Percentiles rank a stretch among this genome's conserved stretches.
Evolutionary conservation across 2,888 invertebrate species (phyloP).

Genomic region (Neoitamus cyanurus): DNA sequence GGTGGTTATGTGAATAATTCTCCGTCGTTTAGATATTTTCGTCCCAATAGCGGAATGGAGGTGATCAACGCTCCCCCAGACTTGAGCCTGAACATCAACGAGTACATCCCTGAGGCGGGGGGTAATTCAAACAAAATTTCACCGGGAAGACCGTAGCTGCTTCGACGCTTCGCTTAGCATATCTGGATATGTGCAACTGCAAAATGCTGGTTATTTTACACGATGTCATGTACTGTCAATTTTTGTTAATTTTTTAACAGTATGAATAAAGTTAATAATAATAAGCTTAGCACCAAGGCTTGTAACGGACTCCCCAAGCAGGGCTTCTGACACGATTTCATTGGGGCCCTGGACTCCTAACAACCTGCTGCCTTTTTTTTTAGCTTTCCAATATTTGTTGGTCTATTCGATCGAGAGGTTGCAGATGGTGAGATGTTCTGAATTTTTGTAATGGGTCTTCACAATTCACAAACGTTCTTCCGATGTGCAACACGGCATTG

Average conservation of each 20-base stretch:
- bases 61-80: constrained; percentile 56
- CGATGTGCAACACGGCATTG: no score
- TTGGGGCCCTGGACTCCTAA: no score
- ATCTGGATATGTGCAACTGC: not conserved
- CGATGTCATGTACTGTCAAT: not conserved
- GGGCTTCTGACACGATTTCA: no score
- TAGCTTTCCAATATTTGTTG: no score
- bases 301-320: no score
- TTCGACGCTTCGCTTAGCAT: not conserved
- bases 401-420: no score
- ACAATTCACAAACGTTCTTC: no score
- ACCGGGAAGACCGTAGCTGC: not conserved
- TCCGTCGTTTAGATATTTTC: constrained; percentile 58
- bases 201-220: not conserved
- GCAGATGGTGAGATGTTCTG: no score
- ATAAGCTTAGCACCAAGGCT: no score
- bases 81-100: constrained; percentile 62
- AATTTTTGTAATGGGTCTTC: no score
- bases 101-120: constrained; percentile 59
- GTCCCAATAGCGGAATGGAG: constrained; percentile 62
- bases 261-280: not conserved
- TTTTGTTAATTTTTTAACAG: not conserved
- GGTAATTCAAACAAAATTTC: constrained; percentile 5
- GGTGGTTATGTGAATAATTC: constrained; percentile 50
- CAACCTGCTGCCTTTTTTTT: no score